phyloP scores from a whole-genome alignment of 2,888 invertebrate species.

The Euzetes globulus region DNA sequence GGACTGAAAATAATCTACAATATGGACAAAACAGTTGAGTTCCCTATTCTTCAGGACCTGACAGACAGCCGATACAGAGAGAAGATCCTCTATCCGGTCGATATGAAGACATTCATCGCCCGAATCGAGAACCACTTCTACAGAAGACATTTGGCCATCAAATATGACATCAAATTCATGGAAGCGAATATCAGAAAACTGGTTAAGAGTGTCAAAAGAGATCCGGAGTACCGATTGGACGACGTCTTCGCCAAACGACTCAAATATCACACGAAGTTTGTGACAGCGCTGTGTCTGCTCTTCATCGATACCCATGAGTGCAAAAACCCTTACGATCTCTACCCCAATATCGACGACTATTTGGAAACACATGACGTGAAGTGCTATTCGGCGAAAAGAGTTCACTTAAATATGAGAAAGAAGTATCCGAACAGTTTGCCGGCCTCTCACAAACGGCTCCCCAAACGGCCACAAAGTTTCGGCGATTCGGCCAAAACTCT shows the following conservation, averaged over 20 bases:
- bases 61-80: constrained; percentile 2
- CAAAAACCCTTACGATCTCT: not conserved
- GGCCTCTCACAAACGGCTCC: not conserved
- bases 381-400: constrained; percentile 13
- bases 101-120: not conserved
- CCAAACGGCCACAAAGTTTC: not conserved
- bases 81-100: constrained; percentile 1
- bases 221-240: constrained; percentile 6
- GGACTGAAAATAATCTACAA: not conserved
- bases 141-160: not conserved
- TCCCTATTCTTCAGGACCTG: not conserved
- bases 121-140: constrained; percentile 3
- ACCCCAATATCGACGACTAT: constrained; percentile 2
- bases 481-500: not conserved
- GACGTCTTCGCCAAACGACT: not conserved
- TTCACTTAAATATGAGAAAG: not conserved
- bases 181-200: constrained; percentile 13
- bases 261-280: constrained; percentile 22
- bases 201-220: constrained; percentile 1
- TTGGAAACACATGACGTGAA: constrained; percentile 22
- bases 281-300: not conserved
- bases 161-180: constrained; percentile 18
- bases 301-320: constrained; percentile 12
- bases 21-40: not conserved
- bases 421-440: not conserved